Evolutionary conservation across 2,113 vertebrate genomes (phyloP).

Genomic region (Hydrochoerus hydrochaeris): DNA sequence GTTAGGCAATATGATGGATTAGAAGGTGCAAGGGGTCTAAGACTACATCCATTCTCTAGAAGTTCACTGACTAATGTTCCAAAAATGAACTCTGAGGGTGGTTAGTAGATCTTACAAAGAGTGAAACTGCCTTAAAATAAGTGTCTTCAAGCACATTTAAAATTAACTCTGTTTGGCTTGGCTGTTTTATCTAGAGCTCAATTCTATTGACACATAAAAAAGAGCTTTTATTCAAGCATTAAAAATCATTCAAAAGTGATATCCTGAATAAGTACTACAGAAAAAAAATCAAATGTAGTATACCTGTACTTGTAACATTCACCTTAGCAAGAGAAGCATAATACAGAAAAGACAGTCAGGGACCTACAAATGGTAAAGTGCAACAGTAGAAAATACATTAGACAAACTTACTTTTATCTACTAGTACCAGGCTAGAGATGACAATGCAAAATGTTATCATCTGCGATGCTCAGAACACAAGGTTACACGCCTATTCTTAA

Average conservation of each 20-base stretch:
- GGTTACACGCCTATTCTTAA: not conserved
- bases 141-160: not conserved
- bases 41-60: not conserved
- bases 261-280: not conserved
- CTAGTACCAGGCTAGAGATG: not conserved
- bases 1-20: not conserved
- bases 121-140: not conserved
- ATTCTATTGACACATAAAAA: not conserved
- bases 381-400: not conserved
- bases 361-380: not conserved
- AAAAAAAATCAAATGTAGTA: not conserved
- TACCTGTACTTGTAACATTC: not conserved
- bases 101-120: not conserved
- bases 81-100: not conserved
- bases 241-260: slow-evolving; percentile 22
- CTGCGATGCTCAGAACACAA: not conserved
- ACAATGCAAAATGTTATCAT: not conserved
- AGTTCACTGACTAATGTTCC: not conserved
- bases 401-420: not conserved
- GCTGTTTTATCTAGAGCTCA: not conserved
- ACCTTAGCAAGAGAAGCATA: not conserved
- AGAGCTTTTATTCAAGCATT: not conserved
- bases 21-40: not conserved
- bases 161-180: not conserved
- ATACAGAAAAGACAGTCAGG: not conserved